Conservation (phyloP, 1,140 invertebrate genomes). For the Mamestra configurata region DNA sequence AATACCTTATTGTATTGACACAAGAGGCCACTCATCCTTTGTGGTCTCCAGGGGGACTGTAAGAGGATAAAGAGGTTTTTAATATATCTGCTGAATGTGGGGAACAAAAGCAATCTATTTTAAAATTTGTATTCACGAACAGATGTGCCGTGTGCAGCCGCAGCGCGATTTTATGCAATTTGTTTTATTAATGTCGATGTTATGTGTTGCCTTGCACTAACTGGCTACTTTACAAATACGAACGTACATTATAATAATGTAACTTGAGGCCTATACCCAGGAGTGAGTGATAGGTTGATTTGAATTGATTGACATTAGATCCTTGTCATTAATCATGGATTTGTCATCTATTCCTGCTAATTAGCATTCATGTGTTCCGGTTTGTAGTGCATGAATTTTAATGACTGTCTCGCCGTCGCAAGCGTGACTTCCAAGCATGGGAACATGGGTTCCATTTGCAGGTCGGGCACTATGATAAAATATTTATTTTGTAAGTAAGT, state of each 20-base stretch:
- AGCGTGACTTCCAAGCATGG: no score
- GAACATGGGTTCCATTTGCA: no score
- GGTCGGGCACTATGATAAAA: no score
- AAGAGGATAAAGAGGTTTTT: not conserved
- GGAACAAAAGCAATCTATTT: slow-evolving; percentile 18
- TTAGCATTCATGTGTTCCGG: not conserved
- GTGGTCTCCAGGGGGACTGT: no score
- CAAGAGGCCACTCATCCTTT: no score
- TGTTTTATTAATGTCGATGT: not conserved
- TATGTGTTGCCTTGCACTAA: not conserved
- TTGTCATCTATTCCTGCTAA: not conserved
- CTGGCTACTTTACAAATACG: not conserved
- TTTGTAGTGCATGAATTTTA: not conserved
- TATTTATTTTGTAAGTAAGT: no score
- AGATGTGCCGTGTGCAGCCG: not conserved
- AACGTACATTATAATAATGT: not conserved
- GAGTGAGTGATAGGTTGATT: no score
- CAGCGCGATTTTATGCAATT: not conserved
- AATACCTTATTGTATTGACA: no score
- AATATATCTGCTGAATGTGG: not conserved
- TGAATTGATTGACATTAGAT: no score
- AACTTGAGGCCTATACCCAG: no score
- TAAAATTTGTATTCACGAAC: slow-evolving; percentile 16
- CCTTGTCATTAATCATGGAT: no score
- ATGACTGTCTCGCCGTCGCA: not conserved